These are phyloP conservation scores for Tinamus major DNA, from an alignment of 2,797 vertebrate genomes.

Conservation along the genomic window DNA sequence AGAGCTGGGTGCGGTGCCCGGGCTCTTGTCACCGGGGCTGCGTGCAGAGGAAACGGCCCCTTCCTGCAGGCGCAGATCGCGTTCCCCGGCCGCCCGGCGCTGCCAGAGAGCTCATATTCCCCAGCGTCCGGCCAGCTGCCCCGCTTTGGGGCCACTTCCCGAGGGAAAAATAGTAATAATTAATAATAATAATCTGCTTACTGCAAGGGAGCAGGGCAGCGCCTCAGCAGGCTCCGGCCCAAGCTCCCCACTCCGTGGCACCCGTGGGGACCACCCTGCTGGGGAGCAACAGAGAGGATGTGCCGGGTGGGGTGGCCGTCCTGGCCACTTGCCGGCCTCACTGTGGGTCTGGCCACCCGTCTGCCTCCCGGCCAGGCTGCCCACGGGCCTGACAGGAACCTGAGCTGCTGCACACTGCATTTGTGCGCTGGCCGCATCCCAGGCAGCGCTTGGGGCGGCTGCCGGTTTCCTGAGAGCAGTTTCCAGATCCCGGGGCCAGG, in stretches of 20 bases:
- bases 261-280: fast-evolving
- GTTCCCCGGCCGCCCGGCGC: not conserved
- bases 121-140: not conserved
- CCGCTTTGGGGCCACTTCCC: not conserved
- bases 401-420: not conserved
- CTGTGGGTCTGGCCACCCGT: fast-evolving
- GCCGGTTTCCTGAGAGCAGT: fast-evolving
- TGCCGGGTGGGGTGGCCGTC: fast-evolving
- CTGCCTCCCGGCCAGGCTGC: fast-evolving
- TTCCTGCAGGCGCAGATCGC: slow-evolving; percentile 41
- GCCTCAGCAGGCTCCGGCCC: fast-evolving
- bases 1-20: slow-evolving; percentile 59
- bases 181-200: too few species aligned
- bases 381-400: fast-evolving
- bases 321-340: not conserved
- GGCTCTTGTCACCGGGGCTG: slow-evolving; percentile 17
- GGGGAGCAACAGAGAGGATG: not conserved
- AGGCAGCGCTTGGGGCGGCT: not conserved
- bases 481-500: too few species aligned
- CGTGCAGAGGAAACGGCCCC: slow-evolving; percentile 35
- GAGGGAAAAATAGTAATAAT: too few species aligned
- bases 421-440: too few species aligned
- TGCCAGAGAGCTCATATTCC: slow-evolving; percentile 27
- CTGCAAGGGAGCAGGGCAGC: not conserved
- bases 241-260: fast-evolving